These are phyloP conservation scores for Lutraria lutraria DNA, from an alignment of 2,888 invertebrate species.

Conservation along the genomic window DNA sequence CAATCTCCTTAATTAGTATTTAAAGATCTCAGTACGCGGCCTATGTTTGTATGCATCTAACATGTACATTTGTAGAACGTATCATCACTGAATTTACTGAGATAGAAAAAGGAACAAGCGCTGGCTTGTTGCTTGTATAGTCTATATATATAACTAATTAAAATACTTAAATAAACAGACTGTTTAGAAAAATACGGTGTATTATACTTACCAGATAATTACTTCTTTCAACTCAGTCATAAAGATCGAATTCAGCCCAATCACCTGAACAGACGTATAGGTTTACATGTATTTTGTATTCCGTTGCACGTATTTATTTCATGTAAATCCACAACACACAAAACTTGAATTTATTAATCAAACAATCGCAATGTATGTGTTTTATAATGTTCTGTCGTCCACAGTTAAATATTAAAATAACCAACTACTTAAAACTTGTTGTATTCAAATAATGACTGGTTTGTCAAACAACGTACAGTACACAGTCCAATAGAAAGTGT, in stretches of 20 bases:
- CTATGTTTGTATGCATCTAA: neutral
- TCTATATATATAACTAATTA: neutral
- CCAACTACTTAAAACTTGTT: conserved; percentile 2
- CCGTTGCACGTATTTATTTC: neutral
- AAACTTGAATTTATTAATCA: conserved; percentile 17
- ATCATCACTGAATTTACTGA: neutral
- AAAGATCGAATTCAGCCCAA: neutral
- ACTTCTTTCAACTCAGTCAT: neutral
- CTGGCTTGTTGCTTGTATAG: neutral
- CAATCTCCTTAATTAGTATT: neutral
- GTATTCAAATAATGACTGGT: neutral
- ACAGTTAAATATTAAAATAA: neutral
- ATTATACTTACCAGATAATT: neutral
- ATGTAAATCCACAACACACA: neutral
- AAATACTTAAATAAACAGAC: neutral
- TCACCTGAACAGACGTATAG: neutral
- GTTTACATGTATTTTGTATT: neutral
- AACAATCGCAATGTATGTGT: neutral
- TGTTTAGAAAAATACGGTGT: neutral
- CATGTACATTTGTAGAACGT: neutral
- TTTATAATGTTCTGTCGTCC: neutral
- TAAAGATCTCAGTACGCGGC: neutral
- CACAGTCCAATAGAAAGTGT: conserved; percentile 8
- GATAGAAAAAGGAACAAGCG: neutral
- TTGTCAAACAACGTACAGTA: neutral